Percentiles rank a stretch among this genome's conserved stretches.
Evolutionary conservation across 1,140 invertebrate species (phyloP).

Genomic region (Ceratina calcarata): DNA sequence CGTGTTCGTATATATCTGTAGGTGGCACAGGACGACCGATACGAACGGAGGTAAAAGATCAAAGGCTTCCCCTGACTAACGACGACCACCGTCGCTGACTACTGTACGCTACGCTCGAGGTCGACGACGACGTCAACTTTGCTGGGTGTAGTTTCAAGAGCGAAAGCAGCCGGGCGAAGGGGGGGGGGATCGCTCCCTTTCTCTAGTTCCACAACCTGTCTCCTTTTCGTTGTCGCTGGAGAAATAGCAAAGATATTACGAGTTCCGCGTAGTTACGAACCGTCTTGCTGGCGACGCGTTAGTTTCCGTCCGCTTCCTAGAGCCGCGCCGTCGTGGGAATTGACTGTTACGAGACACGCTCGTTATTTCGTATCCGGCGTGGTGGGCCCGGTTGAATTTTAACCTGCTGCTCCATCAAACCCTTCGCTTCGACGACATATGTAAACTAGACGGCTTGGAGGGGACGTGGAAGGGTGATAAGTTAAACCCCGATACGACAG

Average conservation of each 20-base stretch:
- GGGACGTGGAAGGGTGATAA: not conserved
- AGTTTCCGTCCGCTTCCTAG: constrained; percentile 45
- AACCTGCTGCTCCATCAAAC: not conserved
- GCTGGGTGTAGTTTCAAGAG: not conserved
- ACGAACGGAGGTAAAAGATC: constrained; percentile 53
- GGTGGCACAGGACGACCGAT: constrained; percentile 5
- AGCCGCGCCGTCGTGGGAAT: constrained; percentile 49
- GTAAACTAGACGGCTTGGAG: not conserved
- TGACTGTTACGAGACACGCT: constrained; percentile 54
- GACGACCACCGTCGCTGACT: not conserved
- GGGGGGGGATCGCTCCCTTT: constrained; percentile 31
- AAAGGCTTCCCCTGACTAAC: constrained; percentile 48
- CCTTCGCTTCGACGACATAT: not conserved
- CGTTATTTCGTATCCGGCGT: constrained; percentile 27
- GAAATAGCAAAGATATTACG: constrained; percentile 62
- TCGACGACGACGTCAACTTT: not conserved
- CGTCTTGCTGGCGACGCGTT: constrained; percentile 38
- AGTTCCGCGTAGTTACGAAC: constrained; percentile 62
- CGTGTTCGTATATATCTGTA: constrained; percentile 19
- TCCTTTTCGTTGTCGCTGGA: constrained; percentile 52
- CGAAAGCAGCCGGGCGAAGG: not conserved
- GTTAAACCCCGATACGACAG: not conserved
- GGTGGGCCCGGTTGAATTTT: constrained; percentile 34
- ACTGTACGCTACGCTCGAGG: not conserved
- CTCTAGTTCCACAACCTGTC: constrained; percentile 43